phyloP scores from a whole-genome alignment of 2,888 invertebrate genomes.

The Loripinus fragilis region DNA sequence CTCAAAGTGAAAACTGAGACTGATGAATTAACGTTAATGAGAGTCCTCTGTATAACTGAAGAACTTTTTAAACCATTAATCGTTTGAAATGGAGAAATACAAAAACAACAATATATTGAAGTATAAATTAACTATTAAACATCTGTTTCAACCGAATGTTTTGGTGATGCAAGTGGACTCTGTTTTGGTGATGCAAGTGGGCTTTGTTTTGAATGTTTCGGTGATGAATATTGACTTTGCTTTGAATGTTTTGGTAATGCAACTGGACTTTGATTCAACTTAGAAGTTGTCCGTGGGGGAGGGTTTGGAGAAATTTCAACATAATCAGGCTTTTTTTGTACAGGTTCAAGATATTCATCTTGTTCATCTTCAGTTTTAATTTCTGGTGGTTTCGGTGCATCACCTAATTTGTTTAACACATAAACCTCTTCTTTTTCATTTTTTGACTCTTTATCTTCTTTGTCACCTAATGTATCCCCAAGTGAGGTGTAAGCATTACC shows the following conservation, averaged over 20 bases:
- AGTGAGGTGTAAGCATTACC: background rate
- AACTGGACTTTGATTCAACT: background rate
- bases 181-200: background rate
- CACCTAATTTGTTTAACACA: conserved; percentile 55
- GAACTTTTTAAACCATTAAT: too few relatives aligned
- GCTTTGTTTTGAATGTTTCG: background rate
- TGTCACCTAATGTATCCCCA: background rate
- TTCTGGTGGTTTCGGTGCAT: conserved; percentile 49
- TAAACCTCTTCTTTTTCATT: conserved; percentile 45
- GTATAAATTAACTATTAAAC: background rate
- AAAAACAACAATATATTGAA: too few relatives aligned
- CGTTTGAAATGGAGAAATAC: too few relatives aligned
- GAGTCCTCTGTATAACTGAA: too few relatives aligned
- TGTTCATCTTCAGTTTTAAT: conserved; percentile 11
- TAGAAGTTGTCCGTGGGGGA: conserved; percentile 49
- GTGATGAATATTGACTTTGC: background rate
- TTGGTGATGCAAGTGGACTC: background rate
- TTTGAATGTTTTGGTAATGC: background rate
- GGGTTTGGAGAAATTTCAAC: conserved; percentile 51
- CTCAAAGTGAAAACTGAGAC: too few relatives aligned
- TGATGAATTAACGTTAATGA: too few relatives aligned
- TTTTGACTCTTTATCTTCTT: background rate
- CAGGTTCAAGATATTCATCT: conserved; percentile 47
- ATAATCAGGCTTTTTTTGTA: conserved; percentile 42
- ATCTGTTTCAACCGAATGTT: conserved; percentile 3